Percentiles rank a stretch among this genome's conserved stretches.
Conservation (phyloP, 1,140 invertebrate genomes). For the Pantala flavescens region DNA sequence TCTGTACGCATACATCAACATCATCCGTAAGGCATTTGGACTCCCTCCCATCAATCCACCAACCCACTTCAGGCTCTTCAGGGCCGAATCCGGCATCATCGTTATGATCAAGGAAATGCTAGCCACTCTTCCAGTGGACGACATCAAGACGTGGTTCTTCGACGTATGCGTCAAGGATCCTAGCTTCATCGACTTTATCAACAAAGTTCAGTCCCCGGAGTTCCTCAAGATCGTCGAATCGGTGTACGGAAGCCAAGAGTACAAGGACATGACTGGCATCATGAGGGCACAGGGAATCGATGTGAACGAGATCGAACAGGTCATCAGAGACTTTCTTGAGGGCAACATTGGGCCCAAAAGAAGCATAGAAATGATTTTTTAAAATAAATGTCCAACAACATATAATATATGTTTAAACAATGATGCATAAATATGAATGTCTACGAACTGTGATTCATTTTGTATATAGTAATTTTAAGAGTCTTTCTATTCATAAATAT, state of each 20-base stretch:
- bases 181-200: not conserved
- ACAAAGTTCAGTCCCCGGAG: slow-evolving; percentile 22
- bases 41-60: not conserved
- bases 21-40: not conserved
- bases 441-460: too few relatives aligned
- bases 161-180: not conserved
- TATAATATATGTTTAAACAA: too few relatives aligned
- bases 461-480: too few relatives aligned
- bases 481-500: too few relatives aligned
- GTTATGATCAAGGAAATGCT: not conserved
- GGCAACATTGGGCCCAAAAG: not conserved
- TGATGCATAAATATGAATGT: too few relatives aligned
- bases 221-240: slow-evolving; percentile 24
- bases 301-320: not conserved
- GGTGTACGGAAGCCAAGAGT: slow-evolving; percentile 18
- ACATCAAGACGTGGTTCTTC: not conserved
- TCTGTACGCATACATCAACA: slow-evolving; percentile 11
- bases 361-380: too few relatives aligned
- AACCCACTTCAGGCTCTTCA: not conserved
- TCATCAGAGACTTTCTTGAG: not conserved
- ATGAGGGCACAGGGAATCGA: slow-evolving; percentile 17
- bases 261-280: slow-evolving; percentile 23
- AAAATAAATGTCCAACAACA: too few relatives aligned
- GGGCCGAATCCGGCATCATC: not conserved
- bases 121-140: not conserved